Evolutionary conservation across 2,797 vertebrate species (phyloP).

Genomic region (Pantherophis alleghaniensis): DNA sequence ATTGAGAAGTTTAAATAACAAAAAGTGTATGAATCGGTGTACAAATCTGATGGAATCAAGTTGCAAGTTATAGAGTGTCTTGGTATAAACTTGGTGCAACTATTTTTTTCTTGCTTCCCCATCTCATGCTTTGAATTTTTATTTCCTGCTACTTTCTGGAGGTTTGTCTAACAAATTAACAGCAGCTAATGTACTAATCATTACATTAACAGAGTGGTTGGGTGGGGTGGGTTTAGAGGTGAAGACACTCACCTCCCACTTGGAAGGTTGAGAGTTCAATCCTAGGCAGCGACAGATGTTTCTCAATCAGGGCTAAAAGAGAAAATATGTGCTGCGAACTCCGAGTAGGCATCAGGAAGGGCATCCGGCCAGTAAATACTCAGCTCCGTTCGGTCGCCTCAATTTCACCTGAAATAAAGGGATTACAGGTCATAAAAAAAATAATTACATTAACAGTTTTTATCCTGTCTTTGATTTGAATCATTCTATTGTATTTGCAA

Average conservation of each 20-base stretch:
- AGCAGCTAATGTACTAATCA: background rate
- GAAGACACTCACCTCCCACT: background rate
- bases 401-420: background rate
- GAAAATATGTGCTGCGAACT: background rate
- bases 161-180: background rate
- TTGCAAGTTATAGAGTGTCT: background rate
- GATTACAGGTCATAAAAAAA: background rate
- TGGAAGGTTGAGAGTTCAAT: background rate
- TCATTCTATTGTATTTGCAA: background rate
- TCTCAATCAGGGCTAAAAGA: background rate
- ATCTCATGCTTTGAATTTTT: background rate
- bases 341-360: background rate
- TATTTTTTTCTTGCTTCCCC: background rate
- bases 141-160: background rate
- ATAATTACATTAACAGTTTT: background rate
- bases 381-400: background rate
- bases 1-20: background rate
- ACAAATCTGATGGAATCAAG: background rate
- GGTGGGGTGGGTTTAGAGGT: background rate
- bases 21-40: background rate
- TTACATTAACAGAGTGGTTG: background rate
- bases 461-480: background rate
- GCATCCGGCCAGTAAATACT: background rate
- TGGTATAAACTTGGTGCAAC: background rate
- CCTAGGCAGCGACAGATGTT: background rate